A percentile compares a stretch with the other conserved stretches of the same genome.
phyloP scores from a whole-genome alignment of 1,140 invertebrate genomes.

The Drosophila lowei region DNA sequence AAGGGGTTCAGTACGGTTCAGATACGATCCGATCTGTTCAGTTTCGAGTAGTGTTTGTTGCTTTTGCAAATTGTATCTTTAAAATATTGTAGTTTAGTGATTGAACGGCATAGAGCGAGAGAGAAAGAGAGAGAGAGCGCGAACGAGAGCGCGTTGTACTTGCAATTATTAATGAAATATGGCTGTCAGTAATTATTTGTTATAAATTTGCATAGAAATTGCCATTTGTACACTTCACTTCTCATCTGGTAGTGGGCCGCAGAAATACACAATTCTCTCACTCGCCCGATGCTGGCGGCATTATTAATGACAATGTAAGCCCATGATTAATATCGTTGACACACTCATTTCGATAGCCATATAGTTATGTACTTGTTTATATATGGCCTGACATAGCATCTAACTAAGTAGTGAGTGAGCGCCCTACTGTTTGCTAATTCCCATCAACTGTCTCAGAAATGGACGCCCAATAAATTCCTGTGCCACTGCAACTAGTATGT shows the following conservation, averaged over 20 bases:
- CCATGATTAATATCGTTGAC: constrained; percentile 78
- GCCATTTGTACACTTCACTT: constrained; percentile 76
- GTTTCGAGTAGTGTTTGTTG: background rate
- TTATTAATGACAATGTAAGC: constrained; percentile 79
- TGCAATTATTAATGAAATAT: constrained; percentile 82
- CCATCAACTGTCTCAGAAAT: constrained; percentile 30
- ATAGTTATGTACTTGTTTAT: constrained; percentile 53
- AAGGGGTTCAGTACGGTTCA: too few species aligned
- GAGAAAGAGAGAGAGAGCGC: background rate
- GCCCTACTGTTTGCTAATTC: constrained; percentile 39
- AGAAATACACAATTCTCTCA: constrained; percentile 24
- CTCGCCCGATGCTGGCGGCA: constrained; percentile 55
- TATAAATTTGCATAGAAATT: constrained; percentile 83
- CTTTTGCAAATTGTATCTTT: constrained; percentile 66
- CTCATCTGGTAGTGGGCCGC: constrained; percentile 10
- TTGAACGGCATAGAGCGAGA: constrained; percentile 10
- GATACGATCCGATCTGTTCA: too few species aligned
- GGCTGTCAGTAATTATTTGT: constrained; percentile 82
- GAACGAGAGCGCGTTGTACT: constrained; percentile 42
- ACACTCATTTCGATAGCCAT: constrained; percentile 52
- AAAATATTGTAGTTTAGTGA: constrained; percentile 48
- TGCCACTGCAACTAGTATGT: too few species aligned
- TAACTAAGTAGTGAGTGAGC: constrained; percentile 21
- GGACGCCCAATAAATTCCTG: constrained; percentile 19
- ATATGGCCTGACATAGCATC: constrained; percentile 28